Evolutionary conservation across 1,140 invertebrate genomes (phyloP), one percentile per base, ranked within the genome.

Genomic region (Hycleus phaleratus): DNA sequence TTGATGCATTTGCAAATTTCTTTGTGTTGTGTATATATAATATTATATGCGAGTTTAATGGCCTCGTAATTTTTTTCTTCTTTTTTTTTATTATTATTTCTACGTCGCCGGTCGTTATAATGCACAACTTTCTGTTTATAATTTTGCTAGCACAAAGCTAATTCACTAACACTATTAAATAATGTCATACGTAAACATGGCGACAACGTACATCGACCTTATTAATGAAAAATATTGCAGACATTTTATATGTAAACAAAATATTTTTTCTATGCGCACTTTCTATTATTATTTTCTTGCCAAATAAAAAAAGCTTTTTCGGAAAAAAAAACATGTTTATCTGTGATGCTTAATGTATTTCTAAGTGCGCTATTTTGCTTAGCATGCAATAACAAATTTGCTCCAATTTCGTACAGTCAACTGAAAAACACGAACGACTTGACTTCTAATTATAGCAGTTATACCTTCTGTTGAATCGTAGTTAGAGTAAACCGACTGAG

Each of bases 91-190:
- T 18, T 18, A 18, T 18, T 32, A 32, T 53, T 53, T 53, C 51
- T 42, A 45, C 51, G 51, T 46, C 51, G 51, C 51, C 51, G 42
- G 42, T 53, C 51, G 46, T 53, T 32, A 32, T 32, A 32, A 53
- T 53, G 50, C 50, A 53, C 45, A 32, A 53, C 50, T 53, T 53
- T 53, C 50, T 53, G 50, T 53, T 53, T 53, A 53, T 51, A 53
- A 53, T 53, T 32, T 53, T 53, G 50, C 50, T 45, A 53, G 50
- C 50, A 53, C 50, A 53, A 53, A 53, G 50, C 50, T 53, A 53
- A 53, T 53, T 53, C 50, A 53, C 50, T 44, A 53, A 53, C 50
- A 45, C 42, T 46, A 53, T 53, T 53, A 53, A 53, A 53, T 53
- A 53, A 53, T 53, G 51, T 26, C 50, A 53, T 44, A 53, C 50